Base-by-base conservation (phyloP, 2,113 vertebrate species). In the Zootoca vivipara region DNA sequence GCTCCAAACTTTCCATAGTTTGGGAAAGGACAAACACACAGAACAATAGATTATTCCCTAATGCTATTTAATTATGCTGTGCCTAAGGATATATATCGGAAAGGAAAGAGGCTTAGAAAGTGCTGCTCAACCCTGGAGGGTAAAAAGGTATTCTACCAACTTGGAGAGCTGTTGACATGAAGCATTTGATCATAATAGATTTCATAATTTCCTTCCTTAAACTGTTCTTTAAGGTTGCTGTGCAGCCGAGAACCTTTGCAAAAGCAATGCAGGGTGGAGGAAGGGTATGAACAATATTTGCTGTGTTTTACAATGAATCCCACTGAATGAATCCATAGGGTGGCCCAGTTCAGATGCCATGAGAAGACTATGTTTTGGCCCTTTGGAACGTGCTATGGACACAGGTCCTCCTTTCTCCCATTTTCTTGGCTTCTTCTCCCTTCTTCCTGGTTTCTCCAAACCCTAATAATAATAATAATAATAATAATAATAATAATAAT, bases 151-250 rank as follows among this genome's bases (percentile, higher is more conserved):
- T 18, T 80, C 24, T 52, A 70, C 42, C 52, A 80, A 42, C 64
- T 87, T 56, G 72, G 33, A 83, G 46, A 88, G 80, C 6, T 91
- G 64, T 64, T 90, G 65, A 15, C 38, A 3, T 3, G 10, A 77
- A 24, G 1, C 4, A 88, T 75, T 78, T 85, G 58, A 74, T 38
- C 1, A 82, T 13, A 18, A 83, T 22, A 26, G 42, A 2, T 94
- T 94, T 88, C 90, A 90, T 93, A 88, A 95, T 85, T 96, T 94
- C 95, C 95, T 95, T 95, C 92, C 93, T 94, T 75, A 18, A 2
- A 0, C 73, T 81, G 83, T 94, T 94, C 79, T 0, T 0, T 74
- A 89, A 91, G 46, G 20, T 69, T 93, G 87, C 79, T 81, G 52
- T 81, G 13, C 40, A 82, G 80, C 72, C 35, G 8, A 75, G 9